Evolutionary conservation across 2,797 vertebrate genomes (phyloP).

Genomic region (Sternotherus odoratus): DNA sequence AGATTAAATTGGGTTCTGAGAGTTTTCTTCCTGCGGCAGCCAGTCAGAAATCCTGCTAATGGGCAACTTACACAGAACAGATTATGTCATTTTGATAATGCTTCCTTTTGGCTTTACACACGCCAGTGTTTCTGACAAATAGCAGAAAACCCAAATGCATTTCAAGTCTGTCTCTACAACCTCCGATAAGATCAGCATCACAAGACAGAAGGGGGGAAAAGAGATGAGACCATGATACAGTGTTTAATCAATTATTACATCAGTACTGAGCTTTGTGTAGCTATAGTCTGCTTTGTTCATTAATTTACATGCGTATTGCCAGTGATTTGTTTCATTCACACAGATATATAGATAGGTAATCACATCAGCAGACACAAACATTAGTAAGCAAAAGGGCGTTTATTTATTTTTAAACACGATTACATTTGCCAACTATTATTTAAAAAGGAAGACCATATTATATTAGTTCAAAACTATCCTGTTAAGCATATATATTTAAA

Average conservation of each 20-base stretch:
- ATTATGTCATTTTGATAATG: conserved; percentile 73
- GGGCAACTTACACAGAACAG: conserved; percentile 62
- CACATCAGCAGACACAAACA: conserved; percentile 32
- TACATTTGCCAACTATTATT: conserved; percentile 72
- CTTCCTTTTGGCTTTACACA: conserved; percentile 56
- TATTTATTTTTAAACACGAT: conserved; percentile 76
- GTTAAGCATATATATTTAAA: conserved; percentile 73
- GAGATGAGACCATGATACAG: not conserved
- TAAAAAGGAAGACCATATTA: conserved; percentile 75
- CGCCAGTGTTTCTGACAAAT: conserved; percentile 55
- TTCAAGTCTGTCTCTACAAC: conserved; percentile 30
- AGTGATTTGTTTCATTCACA: not conserved
- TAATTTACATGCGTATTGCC: not conserved
- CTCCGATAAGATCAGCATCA: conserved; percentile 38
- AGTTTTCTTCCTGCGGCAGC: conserved; percentile 54
- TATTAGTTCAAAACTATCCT: conserved; percentile 79
- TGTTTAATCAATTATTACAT: not conserved
- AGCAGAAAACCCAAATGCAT: too few species aligned
- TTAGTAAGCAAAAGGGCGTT: conserved; percentile 72
- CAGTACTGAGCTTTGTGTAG: not conserved
- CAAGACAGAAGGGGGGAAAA: not conserved
- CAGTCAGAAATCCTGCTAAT: conserved; percentile 76
- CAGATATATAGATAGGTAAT: not conserved
- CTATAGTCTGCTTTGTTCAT: not conserved
- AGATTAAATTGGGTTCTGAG: conserved; percentile 65